Conservation (phyloP, 1,140 invertebrate species). For the Nautilus pompilius region DNA sequence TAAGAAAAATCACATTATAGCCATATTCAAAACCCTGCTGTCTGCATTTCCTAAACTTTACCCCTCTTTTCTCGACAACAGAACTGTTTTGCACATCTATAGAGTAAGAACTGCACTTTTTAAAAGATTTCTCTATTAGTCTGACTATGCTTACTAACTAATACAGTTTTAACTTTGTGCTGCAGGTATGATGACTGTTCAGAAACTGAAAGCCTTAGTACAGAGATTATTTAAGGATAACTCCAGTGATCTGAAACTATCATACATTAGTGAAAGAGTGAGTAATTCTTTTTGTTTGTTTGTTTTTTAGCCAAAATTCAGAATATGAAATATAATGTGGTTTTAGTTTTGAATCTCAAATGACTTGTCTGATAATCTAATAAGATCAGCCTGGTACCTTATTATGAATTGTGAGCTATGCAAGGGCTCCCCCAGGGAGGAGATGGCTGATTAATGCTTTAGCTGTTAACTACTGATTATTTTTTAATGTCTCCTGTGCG, state of each 20-base stretch:
- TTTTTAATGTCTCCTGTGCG: no score
- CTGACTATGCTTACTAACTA: no score
- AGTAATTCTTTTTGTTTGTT: not conserved
- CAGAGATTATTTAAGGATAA: slow-evolving; percentile 67
- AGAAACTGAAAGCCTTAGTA: slow-evolving; percentile 73
- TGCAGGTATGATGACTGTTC: slow-evolving; percentile 74
- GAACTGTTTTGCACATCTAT: no score
- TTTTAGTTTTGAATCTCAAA: not conserved
- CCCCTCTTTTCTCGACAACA: not conserved
- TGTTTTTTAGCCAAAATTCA: not conserved
- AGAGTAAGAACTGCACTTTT: no score
- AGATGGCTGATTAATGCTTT: no score
- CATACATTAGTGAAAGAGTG: slow-evolving; percentile 61
- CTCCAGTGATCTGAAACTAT: slow-evolving; percentile 58
- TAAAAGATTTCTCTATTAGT: not conserved
- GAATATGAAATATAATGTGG: not conserved
- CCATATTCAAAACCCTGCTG: not conserved
- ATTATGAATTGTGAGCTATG: no score
- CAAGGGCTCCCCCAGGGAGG: not conserved
- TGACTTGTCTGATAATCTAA: not conserved
- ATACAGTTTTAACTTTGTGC: slow-evolving; percentile 1
- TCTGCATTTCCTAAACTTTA: not conserved
- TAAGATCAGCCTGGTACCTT: not conserved
- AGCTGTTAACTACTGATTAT: no score
- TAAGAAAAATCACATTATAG: no score